Evolutionary conservation across 2,113 vertebrate genomes (phyloP).

Genomic region (Potamarius usumacintae): DNA sequence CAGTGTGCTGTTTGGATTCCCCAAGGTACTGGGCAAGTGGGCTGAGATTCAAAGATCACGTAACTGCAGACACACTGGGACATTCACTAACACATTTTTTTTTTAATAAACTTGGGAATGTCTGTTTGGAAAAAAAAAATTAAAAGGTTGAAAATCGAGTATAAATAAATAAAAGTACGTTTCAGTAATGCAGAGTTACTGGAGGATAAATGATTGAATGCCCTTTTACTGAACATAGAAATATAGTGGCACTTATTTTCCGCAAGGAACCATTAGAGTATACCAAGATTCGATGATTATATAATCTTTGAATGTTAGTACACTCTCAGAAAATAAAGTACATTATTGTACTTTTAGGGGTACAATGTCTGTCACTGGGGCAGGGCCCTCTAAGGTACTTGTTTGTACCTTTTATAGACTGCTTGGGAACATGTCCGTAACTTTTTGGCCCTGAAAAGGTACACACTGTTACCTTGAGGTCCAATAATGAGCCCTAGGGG

Average conservation of each 20-base stretch:
- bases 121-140: neutral
- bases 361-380: no score
- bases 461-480: no score
- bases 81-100: neutral
- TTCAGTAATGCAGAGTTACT: neutral
- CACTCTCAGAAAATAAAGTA: no score
- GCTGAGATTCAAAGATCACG: neutral
- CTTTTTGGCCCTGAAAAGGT: no score
- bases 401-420: no score
- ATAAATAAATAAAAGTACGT: neutral
- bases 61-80: neutral
- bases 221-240: neutral
- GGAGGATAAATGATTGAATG: neutral
- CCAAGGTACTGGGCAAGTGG: slow-evolving; percentile 25
- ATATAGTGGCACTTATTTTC: neutral
- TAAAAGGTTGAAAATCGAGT: neutral
- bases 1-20: slow-evolving; percentile 44
- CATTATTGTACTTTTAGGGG: no score
- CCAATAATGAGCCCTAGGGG: no score
- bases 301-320: neutral
- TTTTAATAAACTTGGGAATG: neutral
- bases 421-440: no score
- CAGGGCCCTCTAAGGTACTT: no score
- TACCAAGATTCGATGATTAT: neutral
- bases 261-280: slow-evolving; percentile 4